A percentile compares a stretch with the other conserved stretches of the same genome.
Conservation (phyloP, 2,113 vertebrate species). For the Prionailurus bengalensis region DNA sequence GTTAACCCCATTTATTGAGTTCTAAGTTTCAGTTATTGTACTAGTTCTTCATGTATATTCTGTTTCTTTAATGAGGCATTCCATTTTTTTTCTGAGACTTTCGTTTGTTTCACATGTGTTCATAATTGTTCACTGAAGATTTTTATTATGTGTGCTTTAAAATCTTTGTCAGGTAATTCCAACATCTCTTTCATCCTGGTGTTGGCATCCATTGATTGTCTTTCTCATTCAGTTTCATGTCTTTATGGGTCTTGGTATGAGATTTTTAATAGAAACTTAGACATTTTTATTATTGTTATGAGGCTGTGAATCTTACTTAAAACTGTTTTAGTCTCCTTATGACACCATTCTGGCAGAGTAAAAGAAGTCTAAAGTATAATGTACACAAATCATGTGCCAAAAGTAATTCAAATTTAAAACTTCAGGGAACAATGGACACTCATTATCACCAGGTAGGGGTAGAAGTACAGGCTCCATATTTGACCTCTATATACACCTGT, state of each 20-base stretch:
- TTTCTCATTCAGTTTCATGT: neutral
- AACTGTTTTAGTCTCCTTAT: neutral
- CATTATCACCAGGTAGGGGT: neutral
- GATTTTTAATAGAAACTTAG: neutral
- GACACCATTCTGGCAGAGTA: neutral
- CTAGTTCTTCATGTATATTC: neutral
- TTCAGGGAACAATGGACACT: neutral
- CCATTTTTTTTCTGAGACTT: neutral
- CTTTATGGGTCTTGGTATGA: neutral
- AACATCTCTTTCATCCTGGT: neutral
- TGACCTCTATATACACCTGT: neutral
- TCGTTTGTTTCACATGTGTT: neutral
- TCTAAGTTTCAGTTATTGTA: neutral
- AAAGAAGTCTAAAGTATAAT: neutral
- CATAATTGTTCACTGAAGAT: neutral
- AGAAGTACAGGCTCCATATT: neutral
- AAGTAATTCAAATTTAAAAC: constrained; percentile 10
- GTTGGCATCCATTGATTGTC: neutral
- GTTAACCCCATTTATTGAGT: neutral
- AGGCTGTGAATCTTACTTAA: neutral
- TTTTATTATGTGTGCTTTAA: neutral
- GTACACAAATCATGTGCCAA: neutral
- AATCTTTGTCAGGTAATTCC: neutral
- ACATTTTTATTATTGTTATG: neutral
- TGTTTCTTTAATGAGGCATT: neutral